A percentile compares a stretch with the other conserved stretches of the same genome.
These are phyloP conservation scores for Xestia rhomboidea DNA, from an alignment of 2,888 invertebrate species.

Conservation along the genomic window DNA sequence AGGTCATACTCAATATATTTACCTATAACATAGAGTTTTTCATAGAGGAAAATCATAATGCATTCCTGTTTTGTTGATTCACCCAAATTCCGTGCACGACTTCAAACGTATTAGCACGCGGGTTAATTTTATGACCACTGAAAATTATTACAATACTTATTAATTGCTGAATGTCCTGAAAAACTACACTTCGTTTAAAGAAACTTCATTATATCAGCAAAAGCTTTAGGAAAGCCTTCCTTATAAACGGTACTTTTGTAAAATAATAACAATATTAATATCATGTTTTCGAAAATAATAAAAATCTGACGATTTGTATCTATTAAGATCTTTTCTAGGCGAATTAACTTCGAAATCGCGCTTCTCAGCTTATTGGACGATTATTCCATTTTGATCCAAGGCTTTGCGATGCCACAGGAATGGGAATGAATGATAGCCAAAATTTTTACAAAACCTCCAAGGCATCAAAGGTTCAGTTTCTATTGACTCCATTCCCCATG, in stretches of 20 bases:
- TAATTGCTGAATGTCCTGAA: conserved; percentile 3
- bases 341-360: conserved; percentile 22
- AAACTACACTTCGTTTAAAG: not conserved
- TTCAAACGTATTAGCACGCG: not conserved
- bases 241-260: not conserved
- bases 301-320: not conserved
- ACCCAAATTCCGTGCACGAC: conserved; percentile 8
- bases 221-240: conserved; percentile 1
- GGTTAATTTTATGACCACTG: conserved; percentile 5
- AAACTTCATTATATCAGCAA: not conserved
- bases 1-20: not conserved
- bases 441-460: not conserved
- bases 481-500: not conserved
- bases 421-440: not conserved
- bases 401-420: not conserved
- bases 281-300: conserved; percentile 1
- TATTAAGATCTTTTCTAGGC: not conserved
- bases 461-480: not conserved
- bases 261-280: conserved; percentile 4
- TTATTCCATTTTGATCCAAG: conserved; percentile 19
- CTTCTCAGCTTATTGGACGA: not conserved
- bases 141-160: not conserved
- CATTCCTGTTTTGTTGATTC: conserved; percentile 23
- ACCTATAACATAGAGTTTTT: not conserved
- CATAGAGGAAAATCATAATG: conserved; percentile 9